Base-by-base conservation (phyloP, 2,113 vertebrate genomes). In the Acrocephalus arundinaceus region DNA sequence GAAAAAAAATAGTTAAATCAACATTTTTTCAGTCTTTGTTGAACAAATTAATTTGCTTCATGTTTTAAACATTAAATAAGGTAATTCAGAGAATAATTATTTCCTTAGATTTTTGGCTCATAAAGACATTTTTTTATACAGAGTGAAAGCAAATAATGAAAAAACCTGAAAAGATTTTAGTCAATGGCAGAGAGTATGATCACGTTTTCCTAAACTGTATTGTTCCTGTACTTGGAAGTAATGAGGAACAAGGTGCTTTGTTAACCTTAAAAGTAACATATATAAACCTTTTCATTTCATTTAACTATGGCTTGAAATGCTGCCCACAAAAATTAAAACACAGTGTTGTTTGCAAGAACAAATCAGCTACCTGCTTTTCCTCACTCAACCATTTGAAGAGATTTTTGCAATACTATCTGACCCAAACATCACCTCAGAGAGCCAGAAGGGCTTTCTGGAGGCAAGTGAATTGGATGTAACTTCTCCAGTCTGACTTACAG, bases 381-480 rank as follows among this genome's bases (percentile, higher is more conserved):
- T 77, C 45, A 79, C 51, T 85, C 46, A 82, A 39, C 92, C 57
- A 43, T 66, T 62, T 63, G 41, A 70, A 94, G 77, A 94, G 52
- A 93, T 78, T 90, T 88, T 54, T 77, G 14, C 30, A 92, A 59
- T 58, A 75, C 65, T 76, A 59, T 84, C 75, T 92, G 89, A 87
- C 90, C 95, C 31, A 62, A 71, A 77, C n/a, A 71, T 55, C 92
- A 90, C 58, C 49, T 94, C 25, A 85, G 70, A 62, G 78, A 87
- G 51, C 51, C 85, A 81, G 41, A 86, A 74, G 37, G 45, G 62
- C 37, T 84, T 96, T 89, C 45, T 48, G 78, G 28, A 72, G 58
- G n/a, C 30, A 96, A 74, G 87, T 67, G 70, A 85, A 94, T 17
- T 37, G 52, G 63, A 82, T 2, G 7, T 7, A 92, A 83, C 77